Base-by-base conservation (phyloP, 2,888 invertebrate genomes). In the Agelastica alni region DNA sequence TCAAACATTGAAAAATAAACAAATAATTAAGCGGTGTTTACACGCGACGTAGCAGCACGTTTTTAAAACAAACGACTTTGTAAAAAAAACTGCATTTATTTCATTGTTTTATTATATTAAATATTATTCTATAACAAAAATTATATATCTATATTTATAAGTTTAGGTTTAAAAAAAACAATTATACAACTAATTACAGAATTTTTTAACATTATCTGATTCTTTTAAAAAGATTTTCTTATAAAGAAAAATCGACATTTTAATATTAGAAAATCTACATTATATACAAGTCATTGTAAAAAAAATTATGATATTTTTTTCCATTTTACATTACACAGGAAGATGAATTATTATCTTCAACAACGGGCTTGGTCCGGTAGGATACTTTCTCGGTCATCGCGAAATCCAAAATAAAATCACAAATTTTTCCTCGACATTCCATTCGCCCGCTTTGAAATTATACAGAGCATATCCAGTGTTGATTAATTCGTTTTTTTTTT, bases 161-260 rank as follows among this genome's bases (percentile, higher is more conserved):
- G 51, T 58, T 68, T 68, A 68, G 65, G 67, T 68, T 69, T 65
- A 71, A 70, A 70, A 71, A 73, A 75, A 74, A 73, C 72, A 74
- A 75, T 71, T 74, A 70, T 75, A 75, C 74, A 75, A 74, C 71
- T 75, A 75, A 74, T 75, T 75, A 75, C 73, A 74, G 70, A 68
- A 68, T 70, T 70, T 70, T 70, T 70, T 69, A 74, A 73, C 73
- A 71, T 71, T 64, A 65, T 61, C 59, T 64, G 52, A 64, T 71
- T n/a, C n/a, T 16, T 49, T 49, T 54, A 70, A 70, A 72, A 72
- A 72, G 68, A 71, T 74, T 74, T 74, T 75, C 74, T 75, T 75
- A 74, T 74, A 74, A 75, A 74, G 72, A 75, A 75, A 56, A 75
- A 74, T 69, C 71, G 68, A 68, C 64, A 67, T 60, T 17, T 22